Percentiles rank a stretch among this genome's conserved stretches.
phyloP scores from a whole-genome alignment of 2,113 vertebrate genomes.

The Ascaphus truei region DNA sequence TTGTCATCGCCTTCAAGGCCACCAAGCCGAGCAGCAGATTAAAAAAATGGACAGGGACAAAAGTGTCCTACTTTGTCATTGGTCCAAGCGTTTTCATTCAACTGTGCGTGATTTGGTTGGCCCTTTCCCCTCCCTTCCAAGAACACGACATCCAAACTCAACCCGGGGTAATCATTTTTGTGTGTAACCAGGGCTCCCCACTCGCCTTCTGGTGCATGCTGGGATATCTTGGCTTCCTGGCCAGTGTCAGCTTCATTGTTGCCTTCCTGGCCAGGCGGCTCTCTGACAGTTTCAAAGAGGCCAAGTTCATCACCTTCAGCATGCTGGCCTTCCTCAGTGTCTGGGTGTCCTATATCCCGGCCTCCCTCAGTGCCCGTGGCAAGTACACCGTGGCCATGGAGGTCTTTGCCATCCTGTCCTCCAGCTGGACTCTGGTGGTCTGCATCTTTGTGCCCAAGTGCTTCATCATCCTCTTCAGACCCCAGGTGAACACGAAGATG shows the following conservation, averaged over 20 bases:
- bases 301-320: slow-evolving; percentile 36
- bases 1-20: slow-evolving; percentile 13
- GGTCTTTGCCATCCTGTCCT: too few relatives aligned
- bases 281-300: slow-evolving; percentile 34
- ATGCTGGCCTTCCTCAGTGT: slow-evolving; percentile 29
- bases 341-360: slow-evolving; percentile 24
- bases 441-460: too few relatives aligned
- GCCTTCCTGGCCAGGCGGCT: slow-evolving; percentile 19
- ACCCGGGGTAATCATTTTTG: slow-evolving; percentile 4
- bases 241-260: slow-evolving; percentile 1
- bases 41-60: background rate
- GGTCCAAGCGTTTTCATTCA: background rate
- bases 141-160: background rate
- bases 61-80: background rate
- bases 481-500: too few relatives aligned
- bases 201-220: slow-evolving; percentile 9
- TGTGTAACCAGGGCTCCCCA: slow-evolving; percentile 3
- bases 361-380: slow-evolving; percentile 7
- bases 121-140: background rate
- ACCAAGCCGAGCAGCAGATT: background rate
- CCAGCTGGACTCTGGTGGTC: too few relatives aligned
- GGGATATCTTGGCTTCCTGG: slow-evolving; percentile 1
- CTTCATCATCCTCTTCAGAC: too few relatives aligned
- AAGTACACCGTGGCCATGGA: slow-evolving; percentile 17
- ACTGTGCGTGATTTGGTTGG: background rate